Evolutionary conservation across 2,888 invertebrate genomes (phyloP).

Genomic region (Microctonus brassicae): DNA sequence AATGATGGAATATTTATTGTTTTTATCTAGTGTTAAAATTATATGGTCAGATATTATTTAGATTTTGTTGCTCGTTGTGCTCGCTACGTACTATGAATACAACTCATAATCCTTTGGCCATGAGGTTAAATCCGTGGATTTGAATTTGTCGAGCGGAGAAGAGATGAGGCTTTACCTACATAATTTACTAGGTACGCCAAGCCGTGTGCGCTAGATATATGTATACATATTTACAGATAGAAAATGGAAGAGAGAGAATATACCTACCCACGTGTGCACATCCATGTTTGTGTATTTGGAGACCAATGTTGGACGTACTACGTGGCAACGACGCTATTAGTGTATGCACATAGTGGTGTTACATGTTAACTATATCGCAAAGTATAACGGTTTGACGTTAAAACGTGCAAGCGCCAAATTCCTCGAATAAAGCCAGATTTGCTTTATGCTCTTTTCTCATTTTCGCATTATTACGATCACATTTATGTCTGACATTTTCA

Average conservation of each 20-base stretch:
- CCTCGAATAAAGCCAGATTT: conserved; percentile 11
- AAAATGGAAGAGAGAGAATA: not conserved
- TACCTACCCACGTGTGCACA: too few species aligned
- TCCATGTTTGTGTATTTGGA: not conserved
- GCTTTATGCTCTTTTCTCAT: not conserved
- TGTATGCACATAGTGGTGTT: conserved; percentile 19
- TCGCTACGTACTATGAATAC: conserved; percentile 32
- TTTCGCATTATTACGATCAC: too few species aligned
- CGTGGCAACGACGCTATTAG: not conserved
- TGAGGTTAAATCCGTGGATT: conserved; percentile 52
- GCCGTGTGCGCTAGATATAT: conserved; percentile 12
- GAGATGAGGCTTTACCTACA: conserved; percentile 50
- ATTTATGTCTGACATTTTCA: too few species aligned
- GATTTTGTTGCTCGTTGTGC: conserved; percentile 10
- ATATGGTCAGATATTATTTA: conserved; percentile 25
- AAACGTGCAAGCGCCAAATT: conserved; percentile 37
- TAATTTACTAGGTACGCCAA: conserved; percentile 49
- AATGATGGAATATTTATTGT: too few species aligned
- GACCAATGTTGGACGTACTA: conserved; percentile 2
- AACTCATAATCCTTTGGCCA: conserved; percentile 47
- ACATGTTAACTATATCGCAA: conserved; percentile 16
- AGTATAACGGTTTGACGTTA: conserved; percentile 35
- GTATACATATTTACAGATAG: not conserved
- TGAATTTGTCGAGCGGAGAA: conserved; percentile 51
- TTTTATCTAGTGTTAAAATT: not conserved